Evolutionary conservation across 2,888 invertebrate species (phyloP).

Genomic region (Andricus curvator): DNA sequence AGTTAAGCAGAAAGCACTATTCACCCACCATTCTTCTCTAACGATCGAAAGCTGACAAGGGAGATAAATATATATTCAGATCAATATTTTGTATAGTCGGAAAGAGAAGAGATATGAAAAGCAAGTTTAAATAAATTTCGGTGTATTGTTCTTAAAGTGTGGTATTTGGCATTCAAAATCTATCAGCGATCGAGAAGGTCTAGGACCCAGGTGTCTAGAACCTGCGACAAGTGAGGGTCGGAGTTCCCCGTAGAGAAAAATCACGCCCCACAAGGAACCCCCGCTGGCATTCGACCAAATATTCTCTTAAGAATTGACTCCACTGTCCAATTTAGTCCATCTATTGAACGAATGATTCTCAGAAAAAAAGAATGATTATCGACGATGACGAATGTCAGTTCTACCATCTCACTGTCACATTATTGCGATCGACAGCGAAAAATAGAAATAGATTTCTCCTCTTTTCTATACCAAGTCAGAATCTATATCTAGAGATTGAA

Average conservation of each 20-base stretch:
- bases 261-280: constrained; percentile 64
- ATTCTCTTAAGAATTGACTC: constrained; percentile 49
- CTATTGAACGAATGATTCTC: constrained; percentile 43
- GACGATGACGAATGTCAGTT: constrained; percentile 42
- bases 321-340: background rate
- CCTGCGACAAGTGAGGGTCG: constrained; percentile 44
- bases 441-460: constrained; percentile 12
- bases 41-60: constrained; percentile 4
- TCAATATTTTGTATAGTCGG: background rate
- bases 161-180: background rate
- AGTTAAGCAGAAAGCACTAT: background rate
- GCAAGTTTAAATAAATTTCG: background rate
- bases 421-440: constrained; percentile 9
- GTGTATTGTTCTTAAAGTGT: background rate
- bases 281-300: constrained; percentile 58
- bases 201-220: background rate
- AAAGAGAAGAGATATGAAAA: too few species aligned
- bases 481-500: background rate
- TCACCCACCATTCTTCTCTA: constrained; percentile 10
- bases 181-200: background rate
- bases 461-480: background rate
- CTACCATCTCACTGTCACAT: constrained; percentile 9
- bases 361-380: constrained; percentile 45
- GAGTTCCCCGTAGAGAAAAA: constrained; percentile 65
- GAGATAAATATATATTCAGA: background rate